Base-by-base conservation (phyloP, 2,113 vertebrate genomes). In the Macrotis lagotis region DNA sequence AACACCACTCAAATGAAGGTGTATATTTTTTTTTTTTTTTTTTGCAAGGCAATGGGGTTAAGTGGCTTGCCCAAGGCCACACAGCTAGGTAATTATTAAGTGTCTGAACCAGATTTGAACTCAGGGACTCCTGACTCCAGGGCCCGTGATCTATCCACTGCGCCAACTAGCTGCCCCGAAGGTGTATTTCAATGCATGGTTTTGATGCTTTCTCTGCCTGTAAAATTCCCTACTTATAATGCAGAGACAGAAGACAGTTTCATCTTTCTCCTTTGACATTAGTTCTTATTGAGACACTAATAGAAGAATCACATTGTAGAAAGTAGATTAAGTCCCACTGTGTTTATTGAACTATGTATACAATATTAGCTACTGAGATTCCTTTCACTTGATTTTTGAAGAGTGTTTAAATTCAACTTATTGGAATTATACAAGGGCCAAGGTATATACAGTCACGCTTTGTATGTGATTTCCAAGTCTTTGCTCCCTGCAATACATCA, bases 351-450 rank as follows among this genome's bases (percentile, higher is more conserved):
- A 49, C 22, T n/a, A 91, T 93, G 47, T 93, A 93, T 90, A 48
- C 4, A 37, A 90, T 66, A 91, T 14, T 94, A 90, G 14, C 83
- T 92, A 88, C 92, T 94, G 90, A 50, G 52, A 95, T 47, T 95
- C 22, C 22, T 11, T 95, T 37, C 48, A 91, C 11, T 31, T 48
- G 88, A 31, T 50, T 55, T 55, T 48, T 51, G 50, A 50, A 49
- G 19, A 47, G 2, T 50, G 95, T 95, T 93, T 92, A 91, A 93
- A 96, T 95, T 91, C 48, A 8, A 7, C 53, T 91, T 90, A 47
- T 4, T 37, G 49, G 31, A 50, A 53, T 28, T 22, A 22, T n/a
- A 25, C 47, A 25, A 8, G 66, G 55, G 12, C 90, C 90, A 92
- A 94, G 5, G 50, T 94, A 7, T 55, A 6, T 14, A 49, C 2